phyloP scores from a whole-genome alignment of 2,888 invertebrate species.

The Slavum lentiscoides region DNA sequence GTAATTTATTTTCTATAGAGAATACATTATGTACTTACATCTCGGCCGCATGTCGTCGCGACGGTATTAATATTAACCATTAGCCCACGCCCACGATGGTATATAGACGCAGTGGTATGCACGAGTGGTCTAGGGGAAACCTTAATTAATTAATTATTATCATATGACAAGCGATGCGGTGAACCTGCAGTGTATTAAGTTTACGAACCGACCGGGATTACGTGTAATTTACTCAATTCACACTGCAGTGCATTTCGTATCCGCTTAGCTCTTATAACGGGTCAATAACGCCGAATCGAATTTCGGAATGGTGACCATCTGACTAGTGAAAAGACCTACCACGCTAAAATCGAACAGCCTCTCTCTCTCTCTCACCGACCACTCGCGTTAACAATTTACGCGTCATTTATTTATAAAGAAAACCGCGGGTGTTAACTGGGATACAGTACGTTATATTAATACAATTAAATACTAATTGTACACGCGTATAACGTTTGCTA shows the following conservation, averaged over 20 bases:
- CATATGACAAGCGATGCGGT: neutral
- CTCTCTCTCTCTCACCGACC: too few relatives aligned
- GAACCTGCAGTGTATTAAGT: neutral
- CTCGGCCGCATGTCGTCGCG: neutral
- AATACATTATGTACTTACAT: neutral
- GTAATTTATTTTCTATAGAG: neutral
- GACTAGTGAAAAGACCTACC: neutral
- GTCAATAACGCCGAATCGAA: neutral
- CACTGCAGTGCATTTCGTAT: neutral
- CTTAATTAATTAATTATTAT: constrained; percentile 17
- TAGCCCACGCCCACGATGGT: neutral
- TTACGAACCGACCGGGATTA: neutral
- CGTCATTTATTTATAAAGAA: too few relatives aligned
- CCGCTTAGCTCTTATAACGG: neutral
- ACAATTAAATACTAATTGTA: too few relatives aligned
- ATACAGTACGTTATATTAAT: too few relatives aligned
- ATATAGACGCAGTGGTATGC: neutral
- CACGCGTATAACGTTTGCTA: too few relatives aligned
- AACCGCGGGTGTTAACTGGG: too few relatives aligned
- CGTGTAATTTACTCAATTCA: neutral
- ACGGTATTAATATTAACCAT: neutral
- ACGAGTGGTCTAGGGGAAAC: neutral
- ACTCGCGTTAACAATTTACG: too few relatives aligned
- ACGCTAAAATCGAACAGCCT: neutral
- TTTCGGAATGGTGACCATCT: too few relatives aligned